A percentile compares a stretch with the other conserved stretches of the same genome.
Conservation (phyloP, 2,113 vertebrate species). For the Heptranchias perlo region DNA sequence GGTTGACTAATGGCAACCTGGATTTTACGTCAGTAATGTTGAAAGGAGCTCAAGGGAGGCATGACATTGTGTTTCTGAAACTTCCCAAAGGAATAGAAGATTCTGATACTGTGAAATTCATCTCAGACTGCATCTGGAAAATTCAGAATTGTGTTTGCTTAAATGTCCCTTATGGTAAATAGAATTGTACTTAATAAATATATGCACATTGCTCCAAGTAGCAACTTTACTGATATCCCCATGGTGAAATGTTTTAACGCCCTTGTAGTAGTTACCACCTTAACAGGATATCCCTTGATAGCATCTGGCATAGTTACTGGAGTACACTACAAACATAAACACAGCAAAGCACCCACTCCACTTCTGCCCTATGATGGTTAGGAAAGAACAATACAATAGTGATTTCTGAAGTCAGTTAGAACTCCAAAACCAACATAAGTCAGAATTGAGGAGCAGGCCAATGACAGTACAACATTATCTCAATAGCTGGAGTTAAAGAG, state of each 20-base stretch:
- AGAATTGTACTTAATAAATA: not conserved
- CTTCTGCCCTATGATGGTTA: not conserved
- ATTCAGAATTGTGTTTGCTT: not conserved
- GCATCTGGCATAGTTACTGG: not conserved
- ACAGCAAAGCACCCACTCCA: not conserved
- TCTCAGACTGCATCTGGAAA: not conserved
- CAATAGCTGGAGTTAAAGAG: not conserved
- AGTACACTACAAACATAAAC: not conserved
- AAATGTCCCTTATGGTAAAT: not conserved
- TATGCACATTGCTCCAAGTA: not conserved
- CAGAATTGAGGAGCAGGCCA: not conserved
- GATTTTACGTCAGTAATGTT: not conserved
- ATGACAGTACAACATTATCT: not conserved
- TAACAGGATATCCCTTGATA: not conserved
- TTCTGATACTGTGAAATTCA: not conserved
- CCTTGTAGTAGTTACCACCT: not conserved
- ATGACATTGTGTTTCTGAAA: not conserved
- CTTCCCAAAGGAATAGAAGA: not conserved
- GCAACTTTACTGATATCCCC: not conserved
- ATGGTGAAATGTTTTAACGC: not conserved
- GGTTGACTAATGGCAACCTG: not conserved
- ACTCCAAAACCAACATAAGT: not conserved
- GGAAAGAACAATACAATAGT: not conserved
- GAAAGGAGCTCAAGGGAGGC: not conserved
- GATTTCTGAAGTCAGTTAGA: not conserved